phyloP scores from a whole-genome alignment of 1,140 invertebrate species.

The Calephelis nemesis region DNA sequence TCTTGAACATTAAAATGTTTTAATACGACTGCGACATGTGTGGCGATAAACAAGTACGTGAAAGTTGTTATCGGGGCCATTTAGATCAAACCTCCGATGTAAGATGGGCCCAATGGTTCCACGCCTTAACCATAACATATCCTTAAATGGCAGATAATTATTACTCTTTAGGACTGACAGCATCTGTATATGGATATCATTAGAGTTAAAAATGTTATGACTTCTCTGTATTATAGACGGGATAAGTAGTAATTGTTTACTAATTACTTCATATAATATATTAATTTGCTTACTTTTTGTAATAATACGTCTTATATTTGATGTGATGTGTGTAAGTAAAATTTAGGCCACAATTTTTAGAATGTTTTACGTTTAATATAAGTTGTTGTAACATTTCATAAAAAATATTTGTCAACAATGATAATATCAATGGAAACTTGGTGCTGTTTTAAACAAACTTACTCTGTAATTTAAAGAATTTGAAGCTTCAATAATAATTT shows the following conservation, averaged over 20 bases:
- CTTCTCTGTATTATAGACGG: too few species aligned
- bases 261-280: background rate
- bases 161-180: constrained; percentile 6
- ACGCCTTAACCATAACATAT: background rate
- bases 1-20: background rate
- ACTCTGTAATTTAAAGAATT: too few species aligned
- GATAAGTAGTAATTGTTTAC: constrained; percentile 2
- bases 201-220: constrained; percentile 1
- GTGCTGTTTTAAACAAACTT: too few species aligned
- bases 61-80: background rate
- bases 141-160: constrained; percentile 5
- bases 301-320: too few species aligned
- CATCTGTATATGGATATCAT: constrained; percentile 7
- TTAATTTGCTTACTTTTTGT: too few species aligned
- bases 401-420: too few species aligned
- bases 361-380: too few species aligned
- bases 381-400: too few species aligned
- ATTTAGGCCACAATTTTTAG: too few species aligned
- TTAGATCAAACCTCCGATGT: background rate
- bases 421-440: too few species aligned
- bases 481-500: too few species aligned
- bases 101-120: background rate
- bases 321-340: too few species aligned
- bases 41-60: background rate
- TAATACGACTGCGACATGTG: background rate